Percentiles rank a stretch among this genome's conserved stretches.
Conservation (phyloP, 2,888 invertebrate species). For the Orchesella flavescens region DNA sequence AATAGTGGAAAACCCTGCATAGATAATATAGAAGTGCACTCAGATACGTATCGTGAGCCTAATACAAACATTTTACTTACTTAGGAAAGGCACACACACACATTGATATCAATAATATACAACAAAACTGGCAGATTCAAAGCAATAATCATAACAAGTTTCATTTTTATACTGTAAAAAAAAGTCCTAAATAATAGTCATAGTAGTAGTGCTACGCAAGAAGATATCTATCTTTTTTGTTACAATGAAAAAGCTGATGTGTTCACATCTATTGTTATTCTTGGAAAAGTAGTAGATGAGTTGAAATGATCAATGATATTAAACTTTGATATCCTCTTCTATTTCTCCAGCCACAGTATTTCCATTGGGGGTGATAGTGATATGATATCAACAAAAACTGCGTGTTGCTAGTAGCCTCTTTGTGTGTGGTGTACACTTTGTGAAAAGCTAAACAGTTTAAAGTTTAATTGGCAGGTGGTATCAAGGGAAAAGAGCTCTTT, state of each 20-base stretch:
- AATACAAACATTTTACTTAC: constrained; percentile 3
- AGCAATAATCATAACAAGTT: constrained; percentile 47
- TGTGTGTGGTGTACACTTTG: neutral
- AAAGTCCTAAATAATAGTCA: constrained; percentile 24
- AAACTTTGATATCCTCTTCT: constrained; percentile 12
- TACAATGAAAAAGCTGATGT: constrained; percentile 13
- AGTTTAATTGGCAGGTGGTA: constrained; percentile 46
- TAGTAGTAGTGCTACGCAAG: neutral
- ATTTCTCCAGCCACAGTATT: constrained; percentile 26
- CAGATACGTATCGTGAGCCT: constrained; percentile 18
- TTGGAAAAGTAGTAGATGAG: too few species aligned
- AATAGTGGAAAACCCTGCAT: constrained; percentile 49
- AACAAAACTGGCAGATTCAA: constrained; percentile 49
- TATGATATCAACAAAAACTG: too few species aligned
- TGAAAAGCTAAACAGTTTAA: constrained; percentile 29
- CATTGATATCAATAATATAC: constrained; percentile 25
- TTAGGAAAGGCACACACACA: neutral
- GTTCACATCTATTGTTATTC: neutral
- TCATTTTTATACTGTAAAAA: constrained; percentile 24
- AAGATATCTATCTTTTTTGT: neutral
- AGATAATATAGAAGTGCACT: constrained; percentile 10
- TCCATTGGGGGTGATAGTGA: neutral
- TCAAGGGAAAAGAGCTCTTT: neutral
- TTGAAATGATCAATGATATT: neutral
- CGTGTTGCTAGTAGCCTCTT: too few species aligned